Evolutionary conservation across 2,113 vertebrate genomes (phyloP), one percentile per base, ranked within the genome.

Genomic region (Empidonax alnorum): DNA sequence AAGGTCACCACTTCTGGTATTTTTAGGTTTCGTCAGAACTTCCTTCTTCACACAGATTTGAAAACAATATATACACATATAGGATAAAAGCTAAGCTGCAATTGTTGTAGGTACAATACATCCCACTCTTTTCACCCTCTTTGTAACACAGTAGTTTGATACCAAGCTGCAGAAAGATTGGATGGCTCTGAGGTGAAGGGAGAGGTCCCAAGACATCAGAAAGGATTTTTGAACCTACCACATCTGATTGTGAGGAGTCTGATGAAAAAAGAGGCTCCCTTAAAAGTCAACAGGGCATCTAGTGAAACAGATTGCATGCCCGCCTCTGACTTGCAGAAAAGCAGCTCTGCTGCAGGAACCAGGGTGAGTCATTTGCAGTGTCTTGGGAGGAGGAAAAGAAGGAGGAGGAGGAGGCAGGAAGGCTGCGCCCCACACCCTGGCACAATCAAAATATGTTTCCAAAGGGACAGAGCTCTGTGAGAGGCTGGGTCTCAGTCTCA

Each of bases 21-120:
- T 95, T 94, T 96, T 91, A 93, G 81, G 44, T 91, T 96, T 87
- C 19, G 0, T 88, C 93, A 67, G 72, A 89, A 94, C 73, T 93
- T 96, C 73, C 87, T 94, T 75, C 74, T 80, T 81, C 93, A 80
- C 59, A n/a, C 0, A 0, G 41, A 52, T 21, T 33, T 50, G 66
- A 94, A 96, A 95, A 96, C 87, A 93, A 95, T 84, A 83, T 77
- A 91, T 55, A 65, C 22, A 21, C 22, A 42, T 62, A 83, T 68
- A 71, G 78, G 46, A 87, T 92, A 67, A 90, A 96, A 92, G 89
- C 90, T 63, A 41, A 69, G 55, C 71, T 78, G 59, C 39, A 55
- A 52, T 9, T 87, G 20, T 76, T 79, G 9, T 55, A 16, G 14
- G 14, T 53, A 47, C 33, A 81, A 67, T 50, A 53, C 19, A 78